Conservation (phyloP, 2,113 vertebrate species). For the Empidonax traillii region DNA sequence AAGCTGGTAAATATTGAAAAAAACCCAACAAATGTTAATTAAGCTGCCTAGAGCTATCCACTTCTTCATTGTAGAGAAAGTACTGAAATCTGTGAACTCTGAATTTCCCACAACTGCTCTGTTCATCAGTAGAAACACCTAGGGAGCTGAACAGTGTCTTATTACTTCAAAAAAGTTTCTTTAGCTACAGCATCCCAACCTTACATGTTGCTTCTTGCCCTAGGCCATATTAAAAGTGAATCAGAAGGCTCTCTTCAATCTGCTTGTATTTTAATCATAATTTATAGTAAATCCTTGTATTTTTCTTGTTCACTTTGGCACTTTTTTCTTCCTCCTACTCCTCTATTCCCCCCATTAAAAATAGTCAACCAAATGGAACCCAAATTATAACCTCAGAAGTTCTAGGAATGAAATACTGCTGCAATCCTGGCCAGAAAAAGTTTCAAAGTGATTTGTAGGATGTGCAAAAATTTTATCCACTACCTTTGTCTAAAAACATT, state of each 20-base stretch:
- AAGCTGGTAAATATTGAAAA: neutral
- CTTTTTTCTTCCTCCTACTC: neutral
- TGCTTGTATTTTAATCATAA: neutral
- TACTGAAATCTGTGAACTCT: neutral
- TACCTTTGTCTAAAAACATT: neutral
- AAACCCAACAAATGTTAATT: neutral
- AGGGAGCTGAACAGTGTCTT: neutral
- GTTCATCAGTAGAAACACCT: neutral
- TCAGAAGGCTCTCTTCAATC: neutral
- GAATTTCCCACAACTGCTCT: neutral
- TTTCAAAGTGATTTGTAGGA: neutral
- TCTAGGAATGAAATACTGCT: neutral
- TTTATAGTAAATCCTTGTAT: neutral
- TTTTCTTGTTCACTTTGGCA: neutral
- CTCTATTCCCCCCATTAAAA: neutral
- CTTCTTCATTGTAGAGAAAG: neutral
- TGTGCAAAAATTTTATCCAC: neutral
- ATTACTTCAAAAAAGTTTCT: neutral
- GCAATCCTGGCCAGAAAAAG: neutral
- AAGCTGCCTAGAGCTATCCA: neutral
- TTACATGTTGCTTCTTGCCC: neutral
- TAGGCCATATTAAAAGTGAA: neutral
- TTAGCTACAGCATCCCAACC: neutral
- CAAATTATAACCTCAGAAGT: neutral
- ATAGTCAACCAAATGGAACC: neutral